These are phyloP conservation scores for Parazoanthus atlanticus DNA, from an alignment of 92 coral and sea anemone genomes.

Conservation along the genomic window DNA sequence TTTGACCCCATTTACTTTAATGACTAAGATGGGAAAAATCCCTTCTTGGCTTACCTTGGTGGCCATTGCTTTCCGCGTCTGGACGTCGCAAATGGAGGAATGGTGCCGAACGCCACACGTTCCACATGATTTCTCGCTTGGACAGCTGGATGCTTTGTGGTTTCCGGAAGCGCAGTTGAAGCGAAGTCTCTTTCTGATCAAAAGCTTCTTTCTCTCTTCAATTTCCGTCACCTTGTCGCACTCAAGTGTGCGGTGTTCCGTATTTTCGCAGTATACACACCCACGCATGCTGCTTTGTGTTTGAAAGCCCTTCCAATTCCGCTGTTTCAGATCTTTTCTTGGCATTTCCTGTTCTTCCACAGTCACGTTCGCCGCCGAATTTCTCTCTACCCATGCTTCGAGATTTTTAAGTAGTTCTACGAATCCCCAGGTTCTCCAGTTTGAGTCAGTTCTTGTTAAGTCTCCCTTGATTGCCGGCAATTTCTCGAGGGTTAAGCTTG, in stretches of 20 bases:
- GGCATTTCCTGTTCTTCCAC: too few relatives aligned
- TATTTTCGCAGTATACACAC: conserved; percentile 31
- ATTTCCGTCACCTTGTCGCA: conserved; percentile 23
- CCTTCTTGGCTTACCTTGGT: conserved; percentile 20
- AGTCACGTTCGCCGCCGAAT: neutral
- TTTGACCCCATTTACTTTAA: neutral
- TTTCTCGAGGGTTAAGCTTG: neutral
- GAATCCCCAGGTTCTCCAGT: neutral
- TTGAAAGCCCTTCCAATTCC: neutral
- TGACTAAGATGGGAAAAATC: neutral
- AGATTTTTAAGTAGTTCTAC: neutral
- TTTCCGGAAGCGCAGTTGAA: conserved; percentile 29
- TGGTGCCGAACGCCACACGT: conserved; percentile 36
- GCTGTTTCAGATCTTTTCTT: neutral
- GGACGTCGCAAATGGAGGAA: conserved; percentile 31
- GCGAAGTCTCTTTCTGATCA: conserved; percentile 18
- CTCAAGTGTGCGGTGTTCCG: conserved; percentile 31
- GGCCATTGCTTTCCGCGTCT: neutral
- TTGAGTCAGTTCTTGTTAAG: neutral
- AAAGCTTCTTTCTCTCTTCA: conserved; percentile 26
- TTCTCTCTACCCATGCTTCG: neutral
- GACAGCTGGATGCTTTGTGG: conserved; percentile 34
- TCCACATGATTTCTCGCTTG: conserved; percentile 16
- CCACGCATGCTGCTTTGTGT: neutral
- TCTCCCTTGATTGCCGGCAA: neutral